Evolutionary conservation across 2,797 vertebrate species (phyloP), one percentile per base, ranked within the genome.

Genomic region (Parambassis ranga): DNA sequence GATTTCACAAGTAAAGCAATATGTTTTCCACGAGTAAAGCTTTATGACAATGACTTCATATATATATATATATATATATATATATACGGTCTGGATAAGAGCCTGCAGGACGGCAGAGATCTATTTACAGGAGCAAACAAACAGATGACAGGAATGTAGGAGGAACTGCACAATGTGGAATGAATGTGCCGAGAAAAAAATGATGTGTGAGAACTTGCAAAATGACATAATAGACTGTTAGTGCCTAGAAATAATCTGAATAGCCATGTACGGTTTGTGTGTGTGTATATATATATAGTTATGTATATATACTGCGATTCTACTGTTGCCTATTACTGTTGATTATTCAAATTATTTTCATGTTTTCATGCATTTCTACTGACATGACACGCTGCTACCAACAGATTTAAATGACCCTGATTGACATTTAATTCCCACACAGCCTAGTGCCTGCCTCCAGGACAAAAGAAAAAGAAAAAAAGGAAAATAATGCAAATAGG

Each of bases 21-120:
- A 85, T 81, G 79, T 88, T 81, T 87, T 86, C 63, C 83, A 89
- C 84, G 78, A 83, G 85, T 90, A 86, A 87, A 92, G 87, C 89
- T 89, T 83, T 59, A 89, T 88, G 81, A 87, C 82, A 82, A 83
- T 83, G 70, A 83, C 75, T 80, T 79, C 11, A 59, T 87, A 86
- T 87, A n/a, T n/a, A n/a, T n/a, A n/a, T n/a, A n/a, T n/a, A n/a
- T n/a, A n/a, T n/a, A n/a, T n/a, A n/a, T n/a, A n/a, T n/a, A n/a
- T n/a, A n/a, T n/a, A 68, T 87, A 89, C 63, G 77, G 73, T 66
- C 77, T 71, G 79, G 77, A 83, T 70, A 68, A 52, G 71, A 75
- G 65, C 56, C 79, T 69, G 81, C 71, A 68, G 70, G 66, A 23
- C 69, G 77, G 77, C 73, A 85, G 84, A 85, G 78, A 80, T 74